phyloP scores from a whole-genome alignment of 2,113 vertebrate genomes.

The Neomonachus schauinslandi region DNA sequence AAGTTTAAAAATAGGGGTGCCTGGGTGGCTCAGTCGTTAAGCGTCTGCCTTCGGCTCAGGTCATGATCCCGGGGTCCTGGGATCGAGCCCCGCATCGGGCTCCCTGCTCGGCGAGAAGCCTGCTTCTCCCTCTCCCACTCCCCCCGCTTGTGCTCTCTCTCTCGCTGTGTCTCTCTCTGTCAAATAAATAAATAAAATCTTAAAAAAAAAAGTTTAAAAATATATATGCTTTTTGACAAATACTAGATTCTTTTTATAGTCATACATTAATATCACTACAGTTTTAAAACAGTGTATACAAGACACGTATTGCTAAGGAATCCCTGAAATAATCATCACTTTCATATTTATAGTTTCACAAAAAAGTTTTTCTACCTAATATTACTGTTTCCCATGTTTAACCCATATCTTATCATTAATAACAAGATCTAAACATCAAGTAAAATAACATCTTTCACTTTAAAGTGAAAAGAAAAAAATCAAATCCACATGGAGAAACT shows the following conservation, averaged over 20 bases:
- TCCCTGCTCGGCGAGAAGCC: too few species aligned
- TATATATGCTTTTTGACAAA: not conserved
- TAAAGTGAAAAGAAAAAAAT: not conserved
- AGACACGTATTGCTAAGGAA: not conserved
- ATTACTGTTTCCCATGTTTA: not conserved
- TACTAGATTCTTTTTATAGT: not conserved
- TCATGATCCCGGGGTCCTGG: too few species aligned
- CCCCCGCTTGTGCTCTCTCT: too few species aligned
- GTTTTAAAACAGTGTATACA: not conserved
- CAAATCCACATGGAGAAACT: not conserved
- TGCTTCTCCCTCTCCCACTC: too few species aligned
- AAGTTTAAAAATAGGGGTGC: not conserved
- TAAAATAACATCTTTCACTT: not conserved
- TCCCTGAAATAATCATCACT: constrained; percentile 2
- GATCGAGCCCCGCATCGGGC: too few species aligned
- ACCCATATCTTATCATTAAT: not conserved
- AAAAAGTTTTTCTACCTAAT: not conserved
- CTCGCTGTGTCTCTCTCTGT: too few species aligned
- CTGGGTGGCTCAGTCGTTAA: too few species aligned
- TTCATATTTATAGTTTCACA: not conserved
- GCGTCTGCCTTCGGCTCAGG: too few species aligned
- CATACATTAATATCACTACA: constrained; percentile 18
- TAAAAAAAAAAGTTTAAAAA: not conserved
- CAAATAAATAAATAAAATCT: too few species aligned
- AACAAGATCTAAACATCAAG: not conserved